A percentile compares a stretch with the other conserved stretches of the same genome.
phyloP scores from a whole-genome alignment of 92 coral and sea anemone genomes.

The Parazoanthus swiftii region DNA sequence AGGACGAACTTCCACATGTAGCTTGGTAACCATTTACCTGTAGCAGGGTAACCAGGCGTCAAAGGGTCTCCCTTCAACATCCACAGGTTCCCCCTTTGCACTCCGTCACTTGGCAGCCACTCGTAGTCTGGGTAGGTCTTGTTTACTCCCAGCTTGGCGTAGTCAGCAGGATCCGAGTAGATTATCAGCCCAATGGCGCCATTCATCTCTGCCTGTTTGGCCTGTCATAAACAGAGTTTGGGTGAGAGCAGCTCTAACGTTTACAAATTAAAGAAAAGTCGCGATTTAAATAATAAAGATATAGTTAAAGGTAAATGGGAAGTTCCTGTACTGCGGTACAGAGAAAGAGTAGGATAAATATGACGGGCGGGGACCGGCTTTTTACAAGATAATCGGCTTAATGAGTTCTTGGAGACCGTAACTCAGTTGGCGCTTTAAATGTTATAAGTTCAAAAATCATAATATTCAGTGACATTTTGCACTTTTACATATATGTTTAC shows the following conservation, averaged over 20 bases:
- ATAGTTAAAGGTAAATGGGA: too few relatives aligned
- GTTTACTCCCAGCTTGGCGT: slow-evolving; percentile 48
- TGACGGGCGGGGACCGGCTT: too few relatives aligned
- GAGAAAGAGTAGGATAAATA: too few relatives aligned
- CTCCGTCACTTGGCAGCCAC: slow-evolving; percentile 76
- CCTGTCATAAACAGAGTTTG: slow-evolving; percentile 49
- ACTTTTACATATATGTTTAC: too few relatives aligned
- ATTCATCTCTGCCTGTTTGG: slow-evolving; percentile 68
- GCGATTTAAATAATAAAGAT: background rate
- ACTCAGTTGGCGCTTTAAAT: too few relatives aligned
- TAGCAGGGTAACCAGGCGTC: slow-evolving; percentile 91
- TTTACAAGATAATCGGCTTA: too few relatives aligned
- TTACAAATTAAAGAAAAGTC: background rate
- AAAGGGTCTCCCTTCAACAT: slow-evolving; percentile 81
- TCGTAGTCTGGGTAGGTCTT: slow-evolving; percentile 64
- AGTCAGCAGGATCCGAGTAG: slow-evolving; percentile 87
- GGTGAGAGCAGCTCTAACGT: background rate
- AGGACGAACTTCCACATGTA: too few relatives aligned
- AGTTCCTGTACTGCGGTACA: too few relatives aligned
- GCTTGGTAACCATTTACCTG: slow-evolving; percentile 48
- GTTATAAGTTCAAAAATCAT: too few relatives aligned
- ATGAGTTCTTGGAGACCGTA: background rate
- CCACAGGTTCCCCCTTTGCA: slow-evolving; percentile 74
- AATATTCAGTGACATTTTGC: too few relatives aligned
- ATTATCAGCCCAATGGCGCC: slow-evolving; percentile 75